Evolutionary conservation across 2,113 vertebrate genomes (phyloP).

Genomic region (Lepus timidus): DNA sequence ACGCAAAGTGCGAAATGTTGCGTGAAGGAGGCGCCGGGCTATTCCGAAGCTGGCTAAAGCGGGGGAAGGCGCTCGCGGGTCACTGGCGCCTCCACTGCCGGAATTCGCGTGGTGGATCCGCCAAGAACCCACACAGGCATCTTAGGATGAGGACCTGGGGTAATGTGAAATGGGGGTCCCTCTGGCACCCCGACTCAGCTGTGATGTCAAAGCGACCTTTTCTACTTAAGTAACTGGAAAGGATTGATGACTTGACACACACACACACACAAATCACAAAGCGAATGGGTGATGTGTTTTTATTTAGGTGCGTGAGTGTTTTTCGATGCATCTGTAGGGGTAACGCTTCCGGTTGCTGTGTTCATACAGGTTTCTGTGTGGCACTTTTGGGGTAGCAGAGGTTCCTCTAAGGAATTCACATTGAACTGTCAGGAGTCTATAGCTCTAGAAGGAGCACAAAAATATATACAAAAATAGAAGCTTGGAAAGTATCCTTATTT

Average conservation of each 20-base stretch:
- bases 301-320: not conserved
- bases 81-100: not conserved
- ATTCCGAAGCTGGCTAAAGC: not conserved
- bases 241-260: not conserved
- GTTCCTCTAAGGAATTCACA: constrained; percentile 25
- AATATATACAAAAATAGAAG: not conserved
- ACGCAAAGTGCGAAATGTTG: constrained; percentile 69
- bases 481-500: constrained; percentile 31
- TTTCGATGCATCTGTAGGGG: not conserved
- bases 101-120: constrained; percentile 44
- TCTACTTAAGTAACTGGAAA: constrained; percentile 43
- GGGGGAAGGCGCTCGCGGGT: not conserved
- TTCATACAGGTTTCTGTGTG: constrained; percentile 58
- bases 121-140: not conserved
- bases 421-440: not conserved
- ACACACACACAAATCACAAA: not conserved
- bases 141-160: not conserved
- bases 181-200: not conserved
- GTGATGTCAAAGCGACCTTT: constrained; percentile 17
- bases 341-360: not conserved
- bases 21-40: not conserved
- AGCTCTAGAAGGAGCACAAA: constrained; percentile 12
- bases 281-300: not conserved
- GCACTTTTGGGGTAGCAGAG: constrained; percentile 13
- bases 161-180: not conserved